A percentile compares a stretch with the other conserved stretches of the same genome.
phyloP scores from a whole-genome alignment of 1,140 invertebrate species.

The Diabrotica virgifera region DNA sequence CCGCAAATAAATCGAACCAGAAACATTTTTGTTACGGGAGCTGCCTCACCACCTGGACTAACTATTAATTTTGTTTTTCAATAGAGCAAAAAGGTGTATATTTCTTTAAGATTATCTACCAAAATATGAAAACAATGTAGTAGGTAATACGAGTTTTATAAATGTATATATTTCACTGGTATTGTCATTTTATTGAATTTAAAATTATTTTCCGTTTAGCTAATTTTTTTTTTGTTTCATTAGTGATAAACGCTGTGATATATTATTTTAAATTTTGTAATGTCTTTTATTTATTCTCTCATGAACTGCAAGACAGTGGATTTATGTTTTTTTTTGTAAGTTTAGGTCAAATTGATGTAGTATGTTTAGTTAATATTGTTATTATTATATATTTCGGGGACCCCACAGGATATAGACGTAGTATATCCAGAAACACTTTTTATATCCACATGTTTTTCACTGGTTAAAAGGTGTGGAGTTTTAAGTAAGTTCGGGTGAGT shows the following conservation, averaged over 20 bases:
- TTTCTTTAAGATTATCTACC: background rate
- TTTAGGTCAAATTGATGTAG: background rate
- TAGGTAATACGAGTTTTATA: too few relatives aligned
- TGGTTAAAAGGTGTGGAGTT: background rate
- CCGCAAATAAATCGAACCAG: too few relatives aligned
- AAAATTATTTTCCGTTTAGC: background rate
- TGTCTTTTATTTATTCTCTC: background rate
- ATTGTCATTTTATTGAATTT: background rate
- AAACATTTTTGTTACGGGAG: too few relatives aligned
- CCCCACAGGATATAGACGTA: background rate
- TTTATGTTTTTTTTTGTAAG: background rate
- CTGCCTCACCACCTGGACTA: too few relatives aligned
- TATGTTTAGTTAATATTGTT: background rate
- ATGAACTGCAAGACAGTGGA: background rate
- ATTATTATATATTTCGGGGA: background rate
- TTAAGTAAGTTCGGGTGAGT: too few relatives aligned
- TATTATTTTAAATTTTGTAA: constrained; percentile 1
- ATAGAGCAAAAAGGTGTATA: background rate
- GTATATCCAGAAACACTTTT: background rate
- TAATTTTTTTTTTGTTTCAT: background rate
- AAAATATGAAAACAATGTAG: too few relatives aligned
- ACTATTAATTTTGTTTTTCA: constrained; percentile 3
- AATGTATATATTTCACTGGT: background rate
- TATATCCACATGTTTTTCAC: background rate
- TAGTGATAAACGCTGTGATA: background rate